A percentile compares a stretch with the other conserved stretches of the same genome.
Conservation (phyloP, 2,888 invertebrate species). For the Apomyelois bistriatella region DNA sequence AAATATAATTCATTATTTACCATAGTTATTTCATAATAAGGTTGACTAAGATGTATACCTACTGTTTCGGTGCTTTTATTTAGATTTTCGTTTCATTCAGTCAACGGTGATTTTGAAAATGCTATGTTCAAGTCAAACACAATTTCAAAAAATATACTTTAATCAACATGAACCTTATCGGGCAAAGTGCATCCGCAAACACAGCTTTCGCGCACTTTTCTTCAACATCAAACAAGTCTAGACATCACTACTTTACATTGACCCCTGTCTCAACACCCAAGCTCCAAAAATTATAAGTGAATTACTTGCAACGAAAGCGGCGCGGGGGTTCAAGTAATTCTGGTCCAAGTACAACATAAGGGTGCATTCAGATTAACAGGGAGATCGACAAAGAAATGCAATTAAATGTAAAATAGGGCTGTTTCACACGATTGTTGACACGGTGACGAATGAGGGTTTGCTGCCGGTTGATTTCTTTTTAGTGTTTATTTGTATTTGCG, state of each 20-base stretch:
- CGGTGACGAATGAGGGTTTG: slow-evolving; percentile 67
- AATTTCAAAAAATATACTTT: slow-evolving; percentile 12
- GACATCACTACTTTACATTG: slow-evolving; percentile 38
- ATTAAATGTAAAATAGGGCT: slow-evolving; percentile 79
- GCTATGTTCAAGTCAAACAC: slow-evolving; percentile 9
- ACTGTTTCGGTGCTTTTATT: too few species aligned
- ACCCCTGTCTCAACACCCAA: slow-evolving; percentile 23
- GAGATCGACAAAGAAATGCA: slow-evolving; percentile 78
- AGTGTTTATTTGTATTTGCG: slow-evolving; percentile 45
- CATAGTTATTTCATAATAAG: too few species aligned
- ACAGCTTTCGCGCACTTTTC: slow-evolving; percentile 63
- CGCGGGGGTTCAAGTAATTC: slow-evolving; percentile 28
- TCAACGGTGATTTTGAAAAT: too few species aligned
- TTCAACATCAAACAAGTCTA: slow-evolving; percentile 67
- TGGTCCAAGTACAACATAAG: slow-evolving; percentile 52
- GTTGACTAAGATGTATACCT: too few species aligned
- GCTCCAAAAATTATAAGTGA: background rate
- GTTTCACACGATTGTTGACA: slow-evolving; percentile 75
- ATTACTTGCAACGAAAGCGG: slow-evolving; percentile 11
- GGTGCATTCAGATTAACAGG: slow-evolving; percentile 75
- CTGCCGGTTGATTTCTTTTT: slow-evolving; percentile 47
- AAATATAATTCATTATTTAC: too few species aligned
- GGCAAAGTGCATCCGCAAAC: slow-evolving; percentile 64
- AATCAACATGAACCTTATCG: slow-evolving; percentile 41
- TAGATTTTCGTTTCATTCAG: too few species aligned